A percentile compares a stretch with the other conserved stretches of the same genome.
These are phyloP conservation scores for Troides helena DNA, from an alignment of 2,888 invertebrate genomes.

Conservation along the genomic window DNA sequence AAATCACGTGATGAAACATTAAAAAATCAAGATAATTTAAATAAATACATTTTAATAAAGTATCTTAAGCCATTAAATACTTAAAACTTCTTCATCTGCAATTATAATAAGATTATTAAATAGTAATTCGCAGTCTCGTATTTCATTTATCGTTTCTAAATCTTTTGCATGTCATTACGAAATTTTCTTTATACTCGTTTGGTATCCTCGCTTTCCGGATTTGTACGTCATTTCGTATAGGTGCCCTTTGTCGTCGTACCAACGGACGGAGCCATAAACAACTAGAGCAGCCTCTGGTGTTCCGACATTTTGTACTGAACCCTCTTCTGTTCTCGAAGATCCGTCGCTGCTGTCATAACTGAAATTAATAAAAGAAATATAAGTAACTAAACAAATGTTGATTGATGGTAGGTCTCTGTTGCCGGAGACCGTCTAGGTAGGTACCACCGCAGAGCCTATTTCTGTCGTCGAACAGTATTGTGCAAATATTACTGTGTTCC, in stretches of 20 bases:
- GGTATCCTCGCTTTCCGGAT: constrained; percentile 73
- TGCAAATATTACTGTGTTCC: too few species aligned
- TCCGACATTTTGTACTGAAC: constrained; percentile 59
- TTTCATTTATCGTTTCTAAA: constrained; percentile 20
- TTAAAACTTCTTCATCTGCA: constrained; percentile 6
- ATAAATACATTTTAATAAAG: constrained; percentile 22
- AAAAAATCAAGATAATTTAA: constrained; percentile 14
- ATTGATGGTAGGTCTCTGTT: too few species aligned
- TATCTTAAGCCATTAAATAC: constrained; percentile 13
- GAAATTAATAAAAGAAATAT: constrained; percentile 37
- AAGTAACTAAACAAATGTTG: too few species aligned
- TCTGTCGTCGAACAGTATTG: too few species aligned
- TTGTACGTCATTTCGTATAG: constrained; percentile 76
- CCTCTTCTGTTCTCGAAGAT: constrained; percentile 74
- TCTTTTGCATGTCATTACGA: constrained; percentile 38
- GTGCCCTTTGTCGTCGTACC: constrained; percentile 72
- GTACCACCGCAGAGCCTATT: too few species aligned
- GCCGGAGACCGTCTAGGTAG: too few species aligned
- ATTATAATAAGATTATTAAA: constrained; percentile 29
- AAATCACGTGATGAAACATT: background rate
- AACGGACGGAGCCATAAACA: constrained; percentile 69
- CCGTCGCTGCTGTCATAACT: constrained; percentile 78
- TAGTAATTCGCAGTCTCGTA: constrained; percentile 46
- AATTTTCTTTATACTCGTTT: constrained; percentile 69
- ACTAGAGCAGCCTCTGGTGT: constrained; percentile 63